Conservation (phyloP, 1,140 invertebrate species). For the Hypsibius dujardini region DNA sequence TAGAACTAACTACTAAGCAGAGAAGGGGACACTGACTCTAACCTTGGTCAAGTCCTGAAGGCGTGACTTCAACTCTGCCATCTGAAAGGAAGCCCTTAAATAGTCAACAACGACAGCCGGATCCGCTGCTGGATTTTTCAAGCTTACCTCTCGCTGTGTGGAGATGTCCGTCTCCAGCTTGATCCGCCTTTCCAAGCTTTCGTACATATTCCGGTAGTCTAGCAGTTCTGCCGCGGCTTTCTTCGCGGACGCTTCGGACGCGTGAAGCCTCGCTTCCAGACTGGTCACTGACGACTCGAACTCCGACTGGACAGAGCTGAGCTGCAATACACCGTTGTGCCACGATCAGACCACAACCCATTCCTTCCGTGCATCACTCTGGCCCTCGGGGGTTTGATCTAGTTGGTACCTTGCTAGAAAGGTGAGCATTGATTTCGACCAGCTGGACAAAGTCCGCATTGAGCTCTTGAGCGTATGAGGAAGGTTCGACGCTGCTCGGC, state of each 20-base stretch:
- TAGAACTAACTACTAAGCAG: too few relatives aligned
- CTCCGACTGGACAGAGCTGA: neutral
- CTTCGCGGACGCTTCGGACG: neutral
- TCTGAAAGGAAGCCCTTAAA: too few relatives aligned
- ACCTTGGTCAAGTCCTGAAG: too few relatives aligned
- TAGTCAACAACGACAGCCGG: too few relatives aligned
- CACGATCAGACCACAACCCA: neutral
- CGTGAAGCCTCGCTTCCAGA: neutral
- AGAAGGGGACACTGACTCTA: too few relatives aligned
- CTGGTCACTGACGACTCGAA: neutral
- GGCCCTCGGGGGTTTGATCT: neutral
- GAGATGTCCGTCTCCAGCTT: neutral
- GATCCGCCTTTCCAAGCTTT: neutral
- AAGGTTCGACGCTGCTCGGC: neutral
- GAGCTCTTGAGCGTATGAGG: neutral
- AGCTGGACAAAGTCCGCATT: slow-evolving; percentile 12
- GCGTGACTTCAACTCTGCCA: too few relatives aligned
- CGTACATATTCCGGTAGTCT: slow-evolving; percentile 1
- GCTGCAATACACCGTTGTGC: neutral
- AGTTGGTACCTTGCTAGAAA: neutral
- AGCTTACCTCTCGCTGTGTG: neutral
- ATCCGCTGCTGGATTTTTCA: too few relatives aligned
- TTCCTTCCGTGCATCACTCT: neutral
- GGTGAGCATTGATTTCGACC: neutral
- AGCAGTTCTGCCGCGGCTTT: neutral